These are phyloP conservation scores for Rhabdomys pumilio DNA, from an alignment of 2,797 vertebrate genomes.

Conservation along the genomic window DNA sequence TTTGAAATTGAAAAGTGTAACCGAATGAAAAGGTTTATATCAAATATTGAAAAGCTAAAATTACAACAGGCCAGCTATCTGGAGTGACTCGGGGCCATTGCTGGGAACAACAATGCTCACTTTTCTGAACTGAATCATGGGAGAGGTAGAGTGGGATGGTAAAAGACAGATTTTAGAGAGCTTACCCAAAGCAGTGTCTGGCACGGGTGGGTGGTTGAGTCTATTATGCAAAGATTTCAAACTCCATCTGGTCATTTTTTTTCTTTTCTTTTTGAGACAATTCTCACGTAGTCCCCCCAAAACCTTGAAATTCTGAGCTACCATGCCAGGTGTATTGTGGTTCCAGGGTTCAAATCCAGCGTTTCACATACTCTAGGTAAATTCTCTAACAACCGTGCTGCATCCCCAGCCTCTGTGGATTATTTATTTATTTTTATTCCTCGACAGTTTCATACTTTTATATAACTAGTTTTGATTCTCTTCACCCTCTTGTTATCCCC, in stretches of 20 bases:
- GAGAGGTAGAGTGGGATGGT: background rate
- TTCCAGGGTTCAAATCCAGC: background rate
- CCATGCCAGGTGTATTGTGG: background rate
- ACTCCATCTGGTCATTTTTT: conserved; percentile 58
- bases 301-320: background rate
- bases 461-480: background rate
- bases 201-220: conserved; percentile 4
- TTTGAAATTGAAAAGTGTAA: conserved; percentile 82
- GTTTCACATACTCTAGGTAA: background rate
- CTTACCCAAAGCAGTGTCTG: conserved; percentile 44
- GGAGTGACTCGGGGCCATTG: background rate
- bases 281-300: background rate
- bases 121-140: conserved; percentile 55
- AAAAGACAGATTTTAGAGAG: conserved; percentile 32
- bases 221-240: conserved; percentile 67
- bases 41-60: conserved; percentile 71
- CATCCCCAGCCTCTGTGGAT: background rate
- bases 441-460: background rate
- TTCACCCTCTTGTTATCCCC: too few species aligned
- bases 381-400: background rate
- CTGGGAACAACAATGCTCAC: conserved; percentile 1
- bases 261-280: background rate
- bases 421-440: background rate
- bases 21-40: conserved; percentile 66
- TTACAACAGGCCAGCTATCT: conserved; percentile 35